phyloP scores from a whole-genome alignment of 2,888 invertebrate genomes.

The Eupithecia vulgata region DNA sequence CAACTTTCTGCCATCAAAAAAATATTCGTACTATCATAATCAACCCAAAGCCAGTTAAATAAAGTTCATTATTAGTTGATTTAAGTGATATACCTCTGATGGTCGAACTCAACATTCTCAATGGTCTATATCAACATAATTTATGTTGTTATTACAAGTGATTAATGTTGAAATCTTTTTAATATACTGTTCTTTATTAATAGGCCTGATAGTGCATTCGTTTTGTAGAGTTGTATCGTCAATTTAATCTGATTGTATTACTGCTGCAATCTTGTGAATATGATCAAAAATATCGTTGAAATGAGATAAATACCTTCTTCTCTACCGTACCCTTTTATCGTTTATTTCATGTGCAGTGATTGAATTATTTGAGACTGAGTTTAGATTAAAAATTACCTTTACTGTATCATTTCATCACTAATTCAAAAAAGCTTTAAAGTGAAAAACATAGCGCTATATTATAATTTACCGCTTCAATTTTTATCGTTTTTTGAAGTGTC shows the following conservation, averaged over 20 bases:
- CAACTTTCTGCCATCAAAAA: background rate
- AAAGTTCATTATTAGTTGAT: conserved; percentile 6
- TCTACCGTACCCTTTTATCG: background rate
- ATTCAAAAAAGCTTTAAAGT: background rate
- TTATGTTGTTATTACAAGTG: conserved; percentile 76
- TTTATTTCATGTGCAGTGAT: background rate
- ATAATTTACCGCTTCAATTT: background rate
- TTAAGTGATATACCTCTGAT: conserved; percentile 2
- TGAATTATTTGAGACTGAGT: background rate
- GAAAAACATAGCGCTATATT: background rate
- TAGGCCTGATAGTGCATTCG: conserved; percentile 38
- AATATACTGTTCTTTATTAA: conserved; percentile 50
- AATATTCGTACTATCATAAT: background rate
- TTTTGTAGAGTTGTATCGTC: conserved; percentile 26
- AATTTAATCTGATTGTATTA: conserved; percentile 6
- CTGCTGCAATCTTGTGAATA: background rate
- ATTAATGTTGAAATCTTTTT: conserved; percentile 76
- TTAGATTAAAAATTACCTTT: background rate
- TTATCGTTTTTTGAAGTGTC: background rate
- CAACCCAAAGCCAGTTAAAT: background rate
- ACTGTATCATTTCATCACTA: background rate
- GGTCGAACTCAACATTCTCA: conserved; percentile 58
- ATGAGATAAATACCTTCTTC: background rate
- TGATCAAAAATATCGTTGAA: background rate
- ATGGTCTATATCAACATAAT: conserved; percentile 76